Conservation (phyloP, 2,888 invertebrate species). For the Rhimphoctona megacephalus region DNA sequence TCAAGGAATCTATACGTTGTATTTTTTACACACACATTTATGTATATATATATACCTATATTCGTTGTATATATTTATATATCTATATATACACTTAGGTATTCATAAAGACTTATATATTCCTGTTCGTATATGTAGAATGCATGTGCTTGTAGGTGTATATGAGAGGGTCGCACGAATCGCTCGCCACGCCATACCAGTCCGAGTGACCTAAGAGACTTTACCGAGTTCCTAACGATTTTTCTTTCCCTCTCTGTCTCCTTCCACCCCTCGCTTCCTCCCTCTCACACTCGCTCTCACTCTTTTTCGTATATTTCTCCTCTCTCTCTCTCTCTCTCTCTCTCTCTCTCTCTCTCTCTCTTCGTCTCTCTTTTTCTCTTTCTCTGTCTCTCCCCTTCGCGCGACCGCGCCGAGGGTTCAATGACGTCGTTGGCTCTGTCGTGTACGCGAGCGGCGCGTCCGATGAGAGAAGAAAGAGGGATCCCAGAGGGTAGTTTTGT, state of each 20-base stretch:
- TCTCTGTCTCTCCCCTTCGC: conserved; percentile 54
- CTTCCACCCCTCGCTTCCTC: conserved; percentile 32
- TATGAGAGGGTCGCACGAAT: conserved; percentile 68
- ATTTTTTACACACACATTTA: not conserved
- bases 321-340: conserved; percentile 5
- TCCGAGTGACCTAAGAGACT: conserved; percentile 78
- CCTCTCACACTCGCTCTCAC: conserved; percentile 16
- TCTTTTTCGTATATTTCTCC: conserved; percentile 69
- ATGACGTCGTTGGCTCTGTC: conserved; percentile 76
- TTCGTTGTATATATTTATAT: not conserved
- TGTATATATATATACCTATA: not conserved
- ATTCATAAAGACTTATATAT: not conserved
- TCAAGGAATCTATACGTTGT: not conserved
- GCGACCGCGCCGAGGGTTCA: conserved; percentile 76
- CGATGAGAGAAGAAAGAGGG: conserved; percentile 53
- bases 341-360: not conserved
- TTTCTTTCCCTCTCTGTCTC: conserved; percentile 73
- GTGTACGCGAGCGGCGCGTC: conserved; percentile 59
- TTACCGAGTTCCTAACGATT: conserved; percentile 79
- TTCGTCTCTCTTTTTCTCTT: conserved; percentile 17
- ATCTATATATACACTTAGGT: not conserved
- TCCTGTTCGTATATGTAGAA: conserved; percentile 2
- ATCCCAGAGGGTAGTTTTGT: conserved; percentile 39
- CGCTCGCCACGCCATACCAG: conserved; percentile 70
- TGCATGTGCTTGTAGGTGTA: conserved; percentile 32